Evolutionary conservation across 2,797 vertebrate genomes (phyloP).

Genomic region (Tachyglossus aculeatus): DNA sequence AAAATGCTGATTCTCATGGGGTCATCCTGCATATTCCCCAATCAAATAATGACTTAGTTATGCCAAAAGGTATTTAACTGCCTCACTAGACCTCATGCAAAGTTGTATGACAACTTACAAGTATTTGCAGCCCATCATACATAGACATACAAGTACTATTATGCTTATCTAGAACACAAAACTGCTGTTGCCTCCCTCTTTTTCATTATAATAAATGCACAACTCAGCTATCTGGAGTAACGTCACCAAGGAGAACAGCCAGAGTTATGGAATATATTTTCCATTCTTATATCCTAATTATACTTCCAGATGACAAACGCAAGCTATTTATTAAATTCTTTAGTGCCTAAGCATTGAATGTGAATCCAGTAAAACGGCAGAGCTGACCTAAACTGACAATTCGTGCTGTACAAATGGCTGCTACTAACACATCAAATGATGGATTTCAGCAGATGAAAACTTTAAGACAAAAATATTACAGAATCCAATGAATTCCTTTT

Average conservation of each 20-base stretch:
- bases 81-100: constrained; percentile 37
- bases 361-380: constrained; percentile 16
- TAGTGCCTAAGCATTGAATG: constrained; percentile 8
- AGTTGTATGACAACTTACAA: constrained; percentile 40
- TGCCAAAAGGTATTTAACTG: constrained; percentile 37
- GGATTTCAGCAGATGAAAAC: background rate
- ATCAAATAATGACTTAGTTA: constrained; percentile 41
- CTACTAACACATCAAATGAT: constrained; percentile 6
- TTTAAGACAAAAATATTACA: background rate
- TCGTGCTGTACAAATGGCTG: background rate
- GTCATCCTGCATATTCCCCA: constrained; percentile 26
- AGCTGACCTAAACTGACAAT: constrained; percentile 4
- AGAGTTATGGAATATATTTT: constrained; percentile 30
- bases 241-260: constrained; percentile 40
- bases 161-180: constrained; percentile 36
- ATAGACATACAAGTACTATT: background rate
- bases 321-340: constrained; percentile 39
- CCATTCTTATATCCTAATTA: constrained; percentile 30
- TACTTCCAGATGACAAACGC: constrained; percentile 29
- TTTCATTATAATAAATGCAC: constrained; percentile 26
- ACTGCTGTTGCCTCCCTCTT: constrained; percentile 2
- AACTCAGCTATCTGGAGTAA: constrained; percentile 32
- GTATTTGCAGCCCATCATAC: constrained; percentile 36
- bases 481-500: background rate
- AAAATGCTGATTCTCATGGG: constrained; percentile 6